Percentiles rank a stretch among this genome's conserved stretches.
Evolutionary conservation across 2,113 vertebrate genomes (phyloP).

Genomic region (Paratilapia polleni): DNA sequence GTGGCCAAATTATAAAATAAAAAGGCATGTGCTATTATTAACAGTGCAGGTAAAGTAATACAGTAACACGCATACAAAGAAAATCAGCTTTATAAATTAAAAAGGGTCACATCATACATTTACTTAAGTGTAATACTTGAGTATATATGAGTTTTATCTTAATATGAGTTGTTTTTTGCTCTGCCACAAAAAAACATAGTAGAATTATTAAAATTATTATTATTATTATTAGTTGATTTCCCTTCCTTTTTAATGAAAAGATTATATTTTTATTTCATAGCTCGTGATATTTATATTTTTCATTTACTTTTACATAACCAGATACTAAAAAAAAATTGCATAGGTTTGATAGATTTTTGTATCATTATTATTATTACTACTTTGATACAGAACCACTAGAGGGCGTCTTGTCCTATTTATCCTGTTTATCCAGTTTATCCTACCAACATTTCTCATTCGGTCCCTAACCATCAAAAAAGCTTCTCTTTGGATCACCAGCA

Average conservation of each 20-base stretch:
- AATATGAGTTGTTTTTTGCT: not conserved
- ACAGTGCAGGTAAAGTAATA: too few relatives aligned
- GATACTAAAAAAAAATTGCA: not conserved
- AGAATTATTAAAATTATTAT: too few relatives aligned
- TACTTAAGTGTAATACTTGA: too few relatives aligned
- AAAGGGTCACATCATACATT: not conserved
- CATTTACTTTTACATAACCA: not conserved
- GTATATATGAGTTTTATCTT: not conserved
- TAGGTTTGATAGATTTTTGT: not conserved
- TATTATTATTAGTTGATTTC: not conserved
- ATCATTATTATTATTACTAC: not conserved
- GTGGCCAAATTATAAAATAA: constrained; percentile 16
- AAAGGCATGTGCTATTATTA: not conserved
- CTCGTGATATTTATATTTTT: not conserved
- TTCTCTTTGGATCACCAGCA: not conserved
- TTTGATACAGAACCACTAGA: not conserved
- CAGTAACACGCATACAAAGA: not conserved
- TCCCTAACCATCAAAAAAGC: not conserved
- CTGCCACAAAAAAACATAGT: not conserved
- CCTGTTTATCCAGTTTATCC: not conserved
- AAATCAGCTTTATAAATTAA: not conserved
- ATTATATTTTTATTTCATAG: not conserved
- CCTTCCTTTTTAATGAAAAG: not conserved
- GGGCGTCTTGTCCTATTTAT: not conserved
- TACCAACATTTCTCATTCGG: not conserved